Evolutionary conservation across 2,888 invertebrate genomes (phyloP).

Genomic region (Ichneumoninae sp.): DNA sequence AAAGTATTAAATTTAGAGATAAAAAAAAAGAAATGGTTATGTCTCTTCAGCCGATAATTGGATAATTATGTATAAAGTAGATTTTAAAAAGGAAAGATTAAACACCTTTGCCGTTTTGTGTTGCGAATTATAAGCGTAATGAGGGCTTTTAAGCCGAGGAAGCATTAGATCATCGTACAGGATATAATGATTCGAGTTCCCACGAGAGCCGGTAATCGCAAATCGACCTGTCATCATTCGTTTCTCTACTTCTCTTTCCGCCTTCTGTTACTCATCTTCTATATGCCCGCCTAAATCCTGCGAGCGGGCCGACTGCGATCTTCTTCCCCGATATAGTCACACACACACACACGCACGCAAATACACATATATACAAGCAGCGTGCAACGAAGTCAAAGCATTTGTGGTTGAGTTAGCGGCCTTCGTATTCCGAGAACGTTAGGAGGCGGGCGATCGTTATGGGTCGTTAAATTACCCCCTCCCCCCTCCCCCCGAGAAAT

Average conservation of each 20-base stretch:
- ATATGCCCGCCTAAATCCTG: conserved; percentile 39
- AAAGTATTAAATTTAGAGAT: background rate
- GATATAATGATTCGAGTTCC: conserved; percentile 62
- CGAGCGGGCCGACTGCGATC: conserved; percentile 19
- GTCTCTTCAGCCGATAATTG: conserved; percentile 5
- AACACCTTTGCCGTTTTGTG: conserved; percentile 25
- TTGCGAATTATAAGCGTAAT: conserved; percentile 59
- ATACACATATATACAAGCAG: background rate
- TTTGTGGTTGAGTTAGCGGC: conserved; percentile 28
- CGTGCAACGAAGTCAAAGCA: conserved; percentile 7
- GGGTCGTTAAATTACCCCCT: conserved; percentile 73
- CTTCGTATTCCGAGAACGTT: conserved; percentile 65
- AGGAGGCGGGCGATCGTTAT: conserved; percentile 74
- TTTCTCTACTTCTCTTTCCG: conserved; percentile 38
- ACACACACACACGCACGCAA: conserved; percentile 8
- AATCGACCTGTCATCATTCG: conserved; percentile 65
- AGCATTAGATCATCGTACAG: conserved; percentile 30
- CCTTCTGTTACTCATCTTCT: conserved; percentile 18
- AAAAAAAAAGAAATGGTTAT: conserved; percentile 21
- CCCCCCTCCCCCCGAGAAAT: conserved; percentile 67
- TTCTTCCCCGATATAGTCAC: conserved; percentile 19
- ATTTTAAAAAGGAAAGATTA: conserved; percentile 18
- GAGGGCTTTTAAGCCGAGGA: conserved; percentile 52
- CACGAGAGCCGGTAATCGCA: conserved; percentile 62
- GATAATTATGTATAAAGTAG: background rate